These are phyloP conservation scores for Scrobipalpa atriplicella DNA, from an alignment of 2,888 invertebrate species.

Conservation along the genomic window DNA sequence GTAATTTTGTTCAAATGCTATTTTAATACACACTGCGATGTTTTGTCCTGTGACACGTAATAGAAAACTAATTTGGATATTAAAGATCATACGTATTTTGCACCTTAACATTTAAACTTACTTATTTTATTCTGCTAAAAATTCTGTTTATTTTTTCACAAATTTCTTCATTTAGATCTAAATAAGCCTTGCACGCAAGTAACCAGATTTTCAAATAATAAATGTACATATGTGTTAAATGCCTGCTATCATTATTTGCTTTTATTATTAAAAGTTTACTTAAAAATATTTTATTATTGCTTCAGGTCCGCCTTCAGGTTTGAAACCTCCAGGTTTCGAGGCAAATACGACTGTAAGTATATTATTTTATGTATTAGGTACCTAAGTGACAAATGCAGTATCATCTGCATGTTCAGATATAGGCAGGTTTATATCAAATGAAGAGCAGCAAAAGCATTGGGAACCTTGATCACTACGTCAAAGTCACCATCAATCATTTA, in stretches of 20 bases:
- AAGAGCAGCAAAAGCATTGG: no score
- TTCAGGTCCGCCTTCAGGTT: slow-evolving; percentile 60
- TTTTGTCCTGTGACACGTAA: no score
- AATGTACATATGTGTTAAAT: neutral
- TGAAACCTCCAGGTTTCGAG: slow-evolving; percentile 76
- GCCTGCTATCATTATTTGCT: slow-evolving; percentile 3
- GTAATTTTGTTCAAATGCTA: no score
- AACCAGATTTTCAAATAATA: neutral
- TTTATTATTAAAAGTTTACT: neutral
- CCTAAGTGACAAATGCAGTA: no score
- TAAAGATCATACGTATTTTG: no score
- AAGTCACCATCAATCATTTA: no score
- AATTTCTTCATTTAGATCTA: neutral
- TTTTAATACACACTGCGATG: no score
- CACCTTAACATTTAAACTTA: no score
- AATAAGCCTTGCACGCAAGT: slow-evolving; percentile 1
- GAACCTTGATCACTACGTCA: no score
- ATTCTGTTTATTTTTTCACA: neutral
- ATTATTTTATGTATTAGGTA: neutral
- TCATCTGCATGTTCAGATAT: no score
- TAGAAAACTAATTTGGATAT: no score
- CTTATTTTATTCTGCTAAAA: neutral
- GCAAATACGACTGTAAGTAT: slow-evolving; percentile 62
- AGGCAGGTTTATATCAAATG: no score
- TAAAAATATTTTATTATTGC: slow-evolving; percentile 46